phyloP scores from a whole-genome alignment of 2,888 invertebrate species.

The Lycocerus yunnanus region DNA sequence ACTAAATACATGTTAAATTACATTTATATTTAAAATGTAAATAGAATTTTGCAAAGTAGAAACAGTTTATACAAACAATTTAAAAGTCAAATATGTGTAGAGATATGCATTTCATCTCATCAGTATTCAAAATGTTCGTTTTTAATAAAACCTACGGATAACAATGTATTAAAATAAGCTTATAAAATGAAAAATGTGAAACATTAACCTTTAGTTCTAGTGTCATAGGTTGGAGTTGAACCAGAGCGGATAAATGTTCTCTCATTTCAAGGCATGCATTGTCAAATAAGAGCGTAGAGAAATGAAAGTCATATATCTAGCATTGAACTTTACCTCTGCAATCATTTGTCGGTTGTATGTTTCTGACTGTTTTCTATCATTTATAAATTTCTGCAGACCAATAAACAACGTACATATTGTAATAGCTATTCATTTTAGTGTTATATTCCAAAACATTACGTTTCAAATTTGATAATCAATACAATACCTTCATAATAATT shows the following conservation, averaged over 20 bases:
- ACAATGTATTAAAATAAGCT: conserved; percentile 24
- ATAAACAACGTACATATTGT: conserved; percentile 5
- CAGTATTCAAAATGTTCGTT: conserved; percentile 16
- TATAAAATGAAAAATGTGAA: conserved; percentile 27
- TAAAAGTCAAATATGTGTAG: conserved; percentile 27
- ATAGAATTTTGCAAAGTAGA: conserved; percentile 26
- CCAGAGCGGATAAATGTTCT: conserved; percentile 34
- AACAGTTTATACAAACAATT: conserved; percentile 28
- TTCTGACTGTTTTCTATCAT: conserved; percentile 28
- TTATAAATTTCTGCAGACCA: conserved; percentile 22
- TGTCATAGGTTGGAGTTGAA: conserved; percentile 28
- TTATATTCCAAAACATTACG: not conserved
- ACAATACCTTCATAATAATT: not conserved
- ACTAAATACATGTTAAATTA: conserved; percentile 25
- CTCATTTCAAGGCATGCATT: conserved; percentile 38
- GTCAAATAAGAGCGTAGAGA: conserved; percentile 42
- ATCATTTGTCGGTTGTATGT: conserved; percentile 36
- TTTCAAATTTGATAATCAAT: not conserved
- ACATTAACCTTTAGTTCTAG: conserved; percentile 28
- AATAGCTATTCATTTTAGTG: not conserved
- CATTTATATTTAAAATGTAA: conserved; percentile 29
- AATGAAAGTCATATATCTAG: conserved; percentile 44
- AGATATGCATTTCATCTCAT: conserved; percentile 28
- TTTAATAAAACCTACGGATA: conserved; percentile 22
- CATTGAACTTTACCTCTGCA: conserved; percentile 42